Evolutionary conservation across 2,888 invertebrate genomes (phyloP), one percentile per base, ranked within the genome.

Genomic region (Saturnia pavonia): DNA sequence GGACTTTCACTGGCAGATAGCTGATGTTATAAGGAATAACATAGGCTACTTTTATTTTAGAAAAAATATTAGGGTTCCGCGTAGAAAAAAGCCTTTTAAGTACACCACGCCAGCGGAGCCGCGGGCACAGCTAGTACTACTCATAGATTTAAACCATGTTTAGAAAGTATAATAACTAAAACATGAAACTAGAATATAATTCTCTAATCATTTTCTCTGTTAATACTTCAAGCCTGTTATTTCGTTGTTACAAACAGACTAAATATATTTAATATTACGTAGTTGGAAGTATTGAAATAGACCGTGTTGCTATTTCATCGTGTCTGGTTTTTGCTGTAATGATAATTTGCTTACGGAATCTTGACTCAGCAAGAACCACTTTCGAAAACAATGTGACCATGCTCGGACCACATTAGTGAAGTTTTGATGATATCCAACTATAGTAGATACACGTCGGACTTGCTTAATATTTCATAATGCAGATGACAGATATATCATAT

Each of bases 301-400:
- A 73, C 77, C 77, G 77, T 80, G 76, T 79, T 76, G 84, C 77
- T 82, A 80, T 78, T 76, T 76, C 72, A 74, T 74, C 74, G 77
- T 78, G 78, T 81, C 81, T 81, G 76, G 87, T 88, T 90, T 89
- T 90, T 88, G 86, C 82, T 72, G 81, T 88, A 88, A 91, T 86
- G 87, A 83, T 85, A 85, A 83, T 88, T 89, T 87, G 83, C 80
- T 79, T 85, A 79, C 80, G 87, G 89, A 88, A 88, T 90, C 87
- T 75, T 73, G 77, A 78, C 78, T 75, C 75, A 79, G 80, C 86
- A 85, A 88, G 87, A 88, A 88, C 90, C 79, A 88, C 91, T 91
- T 91, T 92, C 89, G 86, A 68, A 85, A 87, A 82, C 83, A 82
- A 80, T 82, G 79, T 85, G 80, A 80, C 84, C 85, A 84, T 85